Evolutionary conservation across 1,140 invertebrate genomes (phyloP).

Genomic region (Gonioctena quinquepunctata): DNA sequence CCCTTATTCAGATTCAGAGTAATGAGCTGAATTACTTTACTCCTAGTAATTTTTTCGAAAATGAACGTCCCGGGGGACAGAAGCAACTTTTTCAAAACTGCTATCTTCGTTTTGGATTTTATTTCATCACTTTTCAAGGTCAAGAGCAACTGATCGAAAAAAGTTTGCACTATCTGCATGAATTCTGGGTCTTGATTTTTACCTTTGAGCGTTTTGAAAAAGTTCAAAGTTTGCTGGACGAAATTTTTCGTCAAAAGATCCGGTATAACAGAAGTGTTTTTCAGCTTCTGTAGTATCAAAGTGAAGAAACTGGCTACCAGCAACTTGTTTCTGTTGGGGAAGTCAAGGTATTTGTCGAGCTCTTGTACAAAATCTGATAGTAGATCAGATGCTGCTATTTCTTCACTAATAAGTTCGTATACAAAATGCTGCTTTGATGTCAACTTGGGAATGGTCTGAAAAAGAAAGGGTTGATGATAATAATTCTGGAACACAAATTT

Average conservation of each 20-base stretch:
- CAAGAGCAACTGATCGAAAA: constrained; percentile 60
- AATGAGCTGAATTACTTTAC: constrained; percentile 65
- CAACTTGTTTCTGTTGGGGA: constrained; percentile 64
- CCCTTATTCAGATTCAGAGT: constrained; percentile 63
- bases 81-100: constrained; percentile 65
- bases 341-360: constrained; percentile 62
- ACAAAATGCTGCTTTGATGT: constrained; percentile 64
- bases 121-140: constrained; percentile 58
- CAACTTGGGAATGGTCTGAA: constrained; percentile 64
- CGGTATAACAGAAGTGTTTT: constrained; percentile 32
- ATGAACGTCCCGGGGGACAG: constrained; percentile 69
- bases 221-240: constrained; percentile 54
- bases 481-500: not conserved
- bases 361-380: constrained; percentile 60
- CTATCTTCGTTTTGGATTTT: constrained; percentile 59
- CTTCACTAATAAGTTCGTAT: constrained; percentile 61
- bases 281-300: constrained; percentile 32
- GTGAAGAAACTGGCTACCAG: constrained; percentile 53
- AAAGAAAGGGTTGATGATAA: too few relatives aligned
- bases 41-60: constrained; percentile 71
- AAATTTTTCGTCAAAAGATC: constrained; percentile 50
- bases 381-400: constrained; percentile 57
- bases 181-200: constrained; percentile 58
- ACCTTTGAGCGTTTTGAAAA: constrained; percentile 59
- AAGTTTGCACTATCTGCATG: constrained; percentile 55